Base-by-base conservation (phyloP, 2,888 invertebrate genomes). In the Sympetrum striolatum region DNA sequence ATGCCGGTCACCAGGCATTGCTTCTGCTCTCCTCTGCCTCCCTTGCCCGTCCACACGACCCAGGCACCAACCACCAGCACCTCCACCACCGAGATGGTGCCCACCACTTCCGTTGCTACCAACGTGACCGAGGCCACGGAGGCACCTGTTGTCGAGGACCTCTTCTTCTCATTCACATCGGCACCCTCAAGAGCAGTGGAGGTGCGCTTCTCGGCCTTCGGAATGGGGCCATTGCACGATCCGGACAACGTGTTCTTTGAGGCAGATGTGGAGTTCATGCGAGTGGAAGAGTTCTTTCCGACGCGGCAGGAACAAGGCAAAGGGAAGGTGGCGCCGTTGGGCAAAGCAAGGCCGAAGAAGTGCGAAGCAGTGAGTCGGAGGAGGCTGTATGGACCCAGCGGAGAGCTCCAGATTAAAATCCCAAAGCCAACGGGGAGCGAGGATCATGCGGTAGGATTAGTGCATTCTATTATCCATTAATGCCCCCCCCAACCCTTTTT, bases 171-270 rank as follows among this genome's bases (percentile, higher is more conserved):
- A 14, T 86, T 60, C n/a, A 86, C 86, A 0, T 86, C 86, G 35
- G 64, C 86, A 6, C 86, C 86, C 0, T 86, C 97, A 90, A 96
- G 96, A 92, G 96, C 97, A 60, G 96, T 97, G 22, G 98, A 98
- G 93, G 95, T 98, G 64, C 96, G 96, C 92, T 98, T 98, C 93
- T 96, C 96, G 92, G 97, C 98, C 25, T 95, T 96, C 91, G 96
- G 96, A 92, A 98, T 98, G 98, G 96, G 97, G 91, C 96, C 98
- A 1, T 94, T 97, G 31, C 98, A 98, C 93, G 97, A 98, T 94
- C 98, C 97, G 93, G 96, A 97, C 91, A 96, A 96, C 86, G 95
- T 98, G 92, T 97, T 96, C 93, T 97, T 98, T 93, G 97, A 98
- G 93, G 98, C 97, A 10, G 96, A 96, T 80, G 98, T 97, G 94